Conservation (phyloP, 2,797 vertebrate genomes). For the Acestrorhynchus altus region DNA sequence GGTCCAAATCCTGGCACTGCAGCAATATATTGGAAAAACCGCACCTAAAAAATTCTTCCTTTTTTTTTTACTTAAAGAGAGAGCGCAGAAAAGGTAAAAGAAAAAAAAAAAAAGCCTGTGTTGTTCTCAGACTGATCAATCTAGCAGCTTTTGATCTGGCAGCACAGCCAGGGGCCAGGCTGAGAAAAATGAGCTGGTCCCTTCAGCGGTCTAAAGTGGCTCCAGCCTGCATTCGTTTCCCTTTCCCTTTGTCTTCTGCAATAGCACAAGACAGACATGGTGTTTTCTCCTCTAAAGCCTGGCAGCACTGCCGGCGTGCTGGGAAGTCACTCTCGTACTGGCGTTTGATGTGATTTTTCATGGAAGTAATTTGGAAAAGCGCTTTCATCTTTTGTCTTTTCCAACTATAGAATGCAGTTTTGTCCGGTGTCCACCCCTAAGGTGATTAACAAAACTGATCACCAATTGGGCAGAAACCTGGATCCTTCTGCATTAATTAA, state of each 20-base stretch:
- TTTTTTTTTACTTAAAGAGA: constrained; percentile 31
- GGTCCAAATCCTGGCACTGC: not conserved
- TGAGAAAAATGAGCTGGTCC: constrained; percentile 54
- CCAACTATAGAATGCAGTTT: constrained; percentile 17
- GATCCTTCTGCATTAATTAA: constrained; percentile 19
- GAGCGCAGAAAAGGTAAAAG: constrained; percentile 13
- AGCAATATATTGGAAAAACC: not conserved
- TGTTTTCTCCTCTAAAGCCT: constrained; percentile 28
- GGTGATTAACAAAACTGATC: constrained; percentile 42
- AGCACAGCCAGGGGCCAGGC: constrained; percentile 52
- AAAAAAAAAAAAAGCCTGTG: constrained; percentile 8
- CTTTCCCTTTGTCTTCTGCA: constrained; percentile 19
- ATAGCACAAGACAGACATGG: constrained; percentile 31
- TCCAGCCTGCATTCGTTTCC: constrained; percentile 31
- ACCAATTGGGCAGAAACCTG: constrained; percentile 19
- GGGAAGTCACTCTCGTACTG: constrained; percentile 6
- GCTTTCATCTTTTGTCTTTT: not conserved
- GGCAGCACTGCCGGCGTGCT: not conserved
- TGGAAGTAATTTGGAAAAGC: constrained; percentile 4
- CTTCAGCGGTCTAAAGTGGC: constrained; percentile 35
- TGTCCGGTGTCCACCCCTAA: constrained; percentile 22
- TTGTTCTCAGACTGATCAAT: constrained; percentile 51
- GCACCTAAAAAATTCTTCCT: constrained; percentile 4
- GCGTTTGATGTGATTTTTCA: not conserved
- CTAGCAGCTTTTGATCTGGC: constrained; percentile 51